Evolutionary conservation across 1,140 invertebrate genomes (phyloP).

Genomic region (Plodia interpunctella): DNA sequence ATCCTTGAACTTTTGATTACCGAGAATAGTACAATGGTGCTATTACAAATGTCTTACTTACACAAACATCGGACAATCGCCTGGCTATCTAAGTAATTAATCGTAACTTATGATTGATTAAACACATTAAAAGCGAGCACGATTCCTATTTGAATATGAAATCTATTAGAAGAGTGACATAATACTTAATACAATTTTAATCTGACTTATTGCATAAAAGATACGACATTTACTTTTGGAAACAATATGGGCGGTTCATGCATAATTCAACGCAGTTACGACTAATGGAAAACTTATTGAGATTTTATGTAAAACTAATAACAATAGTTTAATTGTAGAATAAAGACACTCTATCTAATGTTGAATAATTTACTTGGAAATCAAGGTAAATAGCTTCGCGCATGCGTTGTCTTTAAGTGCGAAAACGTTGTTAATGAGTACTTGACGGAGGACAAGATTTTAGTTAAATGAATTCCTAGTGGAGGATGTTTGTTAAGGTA

Average conservation of each 20-base stretch:
- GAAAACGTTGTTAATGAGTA: conserved; percentile 33
- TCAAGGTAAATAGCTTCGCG: conserved; percentile 7
- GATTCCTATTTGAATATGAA: conserved; percentile 72
- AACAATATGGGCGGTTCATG: conserved; percentile 62
- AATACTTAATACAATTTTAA: conserved; percentile 67
- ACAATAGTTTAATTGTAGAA: conserved; percentile 49
- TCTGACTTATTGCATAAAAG: conserved; percentile 57
- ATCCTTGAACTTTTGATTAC: conserved; percentile 72
- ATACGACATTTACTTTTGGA: conserved; percentile 54
- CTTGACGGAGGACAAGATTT: conserved; percentile 26
- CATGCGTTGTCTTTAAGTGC: conserved; percentile 21
- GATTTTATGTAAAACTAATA: conserved; percentile 49
- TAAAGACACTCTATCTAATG: conserved; percentile 19
- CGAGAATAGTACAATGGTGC: conserved; percentile 61
- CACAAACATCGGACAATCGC: conserved; percentile 50
- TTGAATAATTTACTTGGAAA: conserved; percentile 15
- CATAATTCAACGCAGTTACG: conserved; percentile 43
- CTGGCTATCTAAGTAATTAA: conserved; percentile 70
- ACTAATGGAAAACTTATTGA: conserved; percentile 49
- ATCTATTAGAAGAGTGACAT: conserved; percentile 68
- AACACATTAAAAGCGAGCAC: conserved; percentile 70
- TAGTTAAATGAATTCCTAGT: conserved; percentile 47
- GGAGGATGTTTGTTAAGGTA: conserved; percentile 62
- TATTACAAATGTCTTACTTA: conserved; percentile 61
- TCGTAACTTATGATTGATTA: conserved; percentile 74